Percentiles rank a stretch among this genome's conserved stretches.
Evolutionary conservation across 2,113 vertebrate genomes (phyloP).

Genomic region (Paratilapia polleni): DNA sequence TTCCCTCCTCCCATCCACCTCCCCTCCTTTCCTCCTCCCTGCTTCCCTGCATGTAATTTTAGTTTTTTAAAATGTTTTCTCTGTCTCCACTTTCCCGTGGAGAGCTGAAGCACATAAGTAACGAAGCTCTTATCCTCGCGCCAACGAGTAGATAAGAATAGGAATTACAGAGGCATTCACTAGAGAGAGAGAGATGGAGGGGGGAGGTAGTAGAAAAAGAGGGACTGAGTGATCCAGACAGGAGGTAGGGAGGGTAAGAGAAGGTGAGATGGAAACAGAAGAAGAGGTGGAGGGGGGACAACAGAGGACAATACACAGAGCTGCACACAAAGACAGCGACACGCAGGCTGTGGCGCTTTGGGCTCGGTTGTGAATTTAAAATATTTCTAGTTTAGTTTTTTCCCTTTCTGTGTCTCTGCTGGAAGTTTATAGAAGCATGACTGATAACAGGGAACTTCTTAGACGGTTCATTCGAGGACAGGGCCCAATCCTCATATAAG

Average conservation of each 20-base stretch:
- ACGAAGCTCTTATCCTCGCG: slow-evolving; percentile 67
- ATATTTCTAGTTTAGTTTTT: slow-evolving; percentile 13
- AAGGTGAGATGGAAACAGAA: slow-evolving; percentile 36
- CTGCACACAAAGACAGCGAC: slow-evolving; percentile 37
- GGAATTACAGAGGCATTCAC: slow-evolving; percentile 73
- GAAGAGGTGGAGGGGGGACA: background rate
- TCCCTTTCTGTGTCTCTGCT: background rate
- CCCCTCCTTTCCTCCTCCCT: background rate
- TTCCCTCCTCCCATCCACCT: too few relatives aligned
- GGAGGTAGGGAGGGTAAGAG: slow-evolving; percentile 15
- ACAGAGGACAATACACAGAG: slow-evolving; percentile 31
- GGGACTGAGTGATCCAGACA: slow-evolving; percentile 53
- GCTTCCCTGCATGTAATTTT: slow-evolving; percentile 62
- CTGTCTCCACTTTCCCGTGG: slow-evolving; percentile 58
- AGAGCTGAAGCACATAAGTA: slow-evolving; percentile 66
- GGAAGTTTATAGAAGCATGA: slow-evolving; percentile 57
- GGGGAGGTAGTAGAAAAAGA: background rate
- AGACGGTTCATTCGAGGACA: slow-evolving; percentile 50
- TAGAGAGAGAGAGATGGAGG: slow-evolving; percentile 36
- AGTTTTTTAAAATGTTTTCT: slow-evolving; percentile 70
- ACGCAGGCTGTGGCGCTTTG: slow-evolving; percentile 34
- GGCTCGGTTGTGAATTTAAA: slow-evolving; percentile 47
- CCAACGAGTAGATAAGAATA: slow-evolving; percentile 73
- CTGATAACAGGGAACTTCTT: slow-evolving; percentile 58
- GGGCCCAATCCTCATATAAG: slow-evolving; percentile 17